phyloP scores from a whole-genome alignment of 1,140 invertebrate genomes.

The Stratiolaelaps scimitus region DNA sequence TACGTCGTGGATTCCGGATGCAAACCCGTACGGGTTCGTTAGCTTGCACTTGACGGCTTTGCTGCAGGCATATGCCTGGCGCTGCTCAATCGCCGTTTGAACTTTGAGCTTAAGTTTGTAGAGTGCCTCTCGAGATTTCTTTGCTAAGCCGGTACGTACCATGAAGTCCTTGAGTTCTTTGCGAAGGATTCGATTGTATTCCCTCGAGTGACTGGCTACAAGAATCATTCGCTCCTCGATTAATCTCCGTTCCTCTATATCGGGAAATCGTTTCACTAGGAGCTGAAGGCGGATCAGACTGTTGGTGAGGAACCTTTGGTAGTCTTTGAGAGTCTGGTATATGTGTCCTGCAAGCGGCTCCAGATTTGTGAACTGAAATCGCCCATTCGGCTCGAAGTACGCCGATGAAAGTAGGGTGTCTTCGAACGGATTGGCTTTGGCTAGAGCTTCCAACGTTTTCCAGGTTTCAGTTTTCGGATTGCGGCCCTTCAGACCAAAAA shows the following conservation, averaged over 20 bases:
- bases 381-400: constrained; percentile 5
- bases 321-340: constrained; percentile 15
- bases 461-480: not conserved
- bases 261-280: constrained; percentile 16
- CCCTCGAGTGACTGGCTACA: constrained; percentile 2
- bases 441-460: constrained; percentile 7
- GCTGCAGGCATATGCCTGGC: constrained; percentile 2
- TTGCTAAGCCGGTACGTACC: not conserved
- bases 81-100: not conserved
- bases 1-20: constrained; percentile 34
- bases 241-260: constrained; percentile 5
- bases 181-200: constrained; percentile 9
- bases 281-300: not conserved
- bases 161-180: constrained; percentile 26
- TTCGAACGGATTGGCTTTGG: not conserved
- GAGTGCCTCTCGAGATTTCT: constrained; percentile 11
- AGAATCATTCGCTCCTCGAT: not conserved
- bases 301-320: constrained; percentile 19
- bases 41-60: constrained; percentile 30
- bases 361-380: constrained; percentile 20
- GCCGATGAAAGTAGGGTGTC: not conserved
- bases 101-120: constrained; percentile 27
- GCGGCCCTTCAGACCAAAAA: constrained; percentile 5
- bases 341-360: constrained; percentile 21
- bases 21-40: constrained; percentile 33